A percentile compares a stretch with the other conserved stretches of the same genome.
phyloP scores from a whole-genome alignment of 2,113 vertebrate genomes.

The Danionella cerebrum region DNA sequence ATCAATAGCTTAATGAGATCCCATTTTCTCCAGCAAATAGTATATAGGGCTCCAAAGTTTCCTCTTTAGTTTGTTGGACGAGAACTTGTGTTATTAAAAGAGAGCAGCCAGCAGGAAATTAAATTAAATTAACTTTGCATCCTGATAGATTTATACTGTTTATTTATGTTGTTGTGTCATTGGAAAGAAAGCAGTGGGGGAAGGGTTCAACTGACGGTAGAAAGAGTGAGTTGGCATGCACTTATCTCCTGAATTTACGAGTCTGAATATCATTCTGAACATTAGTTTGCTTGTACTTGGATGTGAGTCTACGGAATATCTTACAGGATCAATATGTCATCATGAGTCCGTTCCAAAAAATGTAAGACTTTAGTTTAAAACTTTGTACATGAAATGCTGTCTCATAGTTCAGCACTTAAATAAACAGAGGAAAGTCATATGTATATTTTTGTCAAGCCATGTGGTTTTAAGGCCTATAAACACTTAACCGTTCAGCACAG shows the following conservation, averaged over 20 bases:
- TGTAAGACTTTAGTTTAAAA: too few species aligned
- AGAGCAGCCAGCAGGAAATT: constrained; percentile 62
- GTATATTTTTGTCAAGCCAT: too few species aligned
- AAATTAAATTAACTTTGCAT: constrained; percentile 68
- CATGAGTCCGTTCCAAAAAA: too few species aligned
- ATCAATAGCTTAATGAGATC: constrained; percentile 72
- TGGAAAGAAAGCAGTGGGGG: constrained; percentile 33
- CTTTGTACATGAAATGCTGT: too few species aligned
- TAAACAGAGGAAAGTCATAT: too few species aligned
- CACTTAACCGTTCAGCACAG: too few species aligned
- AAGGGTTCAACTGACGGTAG: constrained; percentile 13
- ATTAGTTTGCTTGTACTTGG: constrained; percentile 45
- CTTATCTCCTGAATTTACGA: constrained; percentile 40
- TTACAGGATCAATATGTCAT: too few species aligned
- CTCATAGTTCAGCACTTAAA: too few species aligned
- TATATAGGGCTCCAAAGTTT: constrained; percentile 43
- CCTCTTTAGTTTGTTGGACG: constrained; percentile 31
- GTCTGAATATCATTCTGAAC: too few species aligned
- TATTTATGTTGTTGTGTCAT: constrained; percentile 61
- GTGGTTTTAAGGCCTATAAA: too few species aligned
- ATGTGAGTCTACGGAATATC: constrained; percentile 39
- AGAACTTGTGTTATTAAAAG: constrained; percentile 58
- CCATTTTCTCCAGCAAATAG: constrained; percentile 62
- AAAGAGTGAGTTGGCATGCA: constrained; percentile 23
- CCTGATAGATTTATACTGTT: constrained; percentile 69